Conservation (phyloP, 2,888 invertebrate genomes). For the Marasmarcha lunaedactyla region DNA sequence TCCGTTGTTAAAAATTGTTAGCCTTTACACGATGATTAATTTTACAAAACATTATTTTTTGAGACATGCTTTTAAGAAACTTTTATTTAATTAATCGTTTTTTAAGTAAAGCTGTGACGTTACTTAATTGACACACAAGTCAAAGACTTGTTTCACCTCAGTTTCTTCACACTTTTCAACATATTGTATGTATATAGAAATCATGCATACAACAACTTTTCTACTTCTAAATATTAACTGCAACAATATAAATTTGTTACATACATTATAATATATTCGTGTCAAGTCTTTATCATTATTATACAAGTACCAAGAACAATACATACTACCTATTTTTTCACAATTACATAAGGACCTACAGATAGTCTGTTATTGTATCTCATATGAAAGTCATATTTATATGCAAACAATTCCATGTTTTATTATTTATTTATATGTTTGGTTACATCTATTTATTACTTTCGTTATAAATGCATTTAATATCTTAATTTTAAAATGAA, state of each 20-base stretch:
- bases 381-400: constrained; percentile 46
- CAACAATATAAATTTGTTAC: too few relatives aligned
- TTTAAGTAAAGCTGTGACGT: too few relatives aligned
- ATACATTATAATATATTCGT: too few relatives aligned
- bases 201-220: too few relatives aligned
- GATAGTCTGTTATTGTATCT: constrained; percentile 5
- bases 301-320: constrained; percentile 11
- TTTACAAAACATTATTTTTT: too few relatives aligned
- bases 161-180: too few relatives aligned
- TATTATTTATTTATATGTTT: constrained; percentile 29
- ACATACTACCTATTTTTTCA: constrained; percentile 32
- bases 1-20: too few relatives aligned
- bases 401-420: constrained; percentile 61
- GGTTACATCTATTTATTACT: constrained; percentile 17
- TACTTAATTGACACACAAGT: background rate
- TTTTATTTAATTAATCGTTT: too few relatives aligned
- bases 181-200: background rate
- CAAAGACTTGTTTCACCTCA: background rate
- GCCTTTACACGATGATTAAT: too few relatives aligned
- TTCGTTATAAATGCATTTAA: constrained; percentile 36
- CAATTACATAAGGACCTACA: too few relatives aligned
- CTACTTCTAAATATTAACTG: too few relatives aligned
- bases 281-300: background rate
- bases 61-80: too few relatives aligned
- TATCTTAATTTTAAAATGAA: constrained; percentile 3